Evolutionary conservation across 2,888 invertebrate species (phyloP).

Genomic region (Stenotaenia linearis): DNA sequence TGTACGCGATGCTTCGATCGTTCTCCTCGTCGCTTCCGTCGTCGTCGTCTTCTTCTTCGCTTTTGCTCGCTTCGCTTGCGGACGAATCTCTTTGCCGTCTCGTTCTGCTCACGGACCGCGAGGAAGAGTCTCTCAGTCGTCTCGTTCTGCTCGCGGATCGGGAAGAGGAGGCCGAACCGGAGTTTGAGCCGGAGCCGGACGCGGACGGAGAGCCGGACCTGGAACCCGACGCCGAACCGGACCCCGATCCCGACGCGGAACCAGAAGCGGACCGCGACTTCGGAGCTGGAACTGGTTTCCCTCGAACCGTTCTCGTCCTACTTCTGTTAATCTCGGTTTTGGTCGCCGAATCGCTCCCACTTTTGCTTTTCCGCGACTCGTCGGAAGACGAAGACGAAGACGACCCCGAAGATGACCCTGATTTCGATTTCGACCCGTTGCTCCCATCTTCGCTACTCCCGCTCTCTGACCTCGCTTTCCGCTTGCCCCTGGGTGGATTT

Average conservation of each 20-base stretch:
- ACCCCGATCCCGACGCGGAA: not conserved
- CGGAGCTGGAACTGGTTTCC: not conserved
- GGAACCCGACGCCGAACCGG: not conserved
- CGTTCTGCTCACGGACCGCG: slow-evolving; percentile 29
- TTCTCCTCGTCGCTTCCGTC: slow-evolving; percentile 41
- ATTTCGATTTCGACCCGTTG: not conserved
- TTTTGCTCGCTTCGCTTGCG: slow-evolving; percentile 29
- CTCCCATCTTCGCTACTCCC: not conserved
- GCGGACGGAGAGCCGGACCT: not conserved
- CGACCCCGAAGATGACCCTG: not conserved
- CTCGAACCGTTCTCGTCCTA: not conserved
- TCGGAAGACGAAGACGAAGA: not conserved
- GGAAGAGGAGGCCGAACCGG: slow-evolving; percentile 29
- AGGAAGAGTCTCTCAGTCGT: too few relatives aligned
- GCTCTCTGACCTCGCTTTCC: not conserved
- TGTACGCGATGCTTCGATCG: slow-evolving; percentile 34
- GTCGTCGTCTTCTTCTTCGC: slow-evolving; percentile 35
- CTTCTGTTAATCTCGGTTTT: not conserved
- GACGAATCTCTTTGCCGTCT: slow-evolving; percentile 29
- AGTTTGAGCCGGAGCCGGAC: not conserved
- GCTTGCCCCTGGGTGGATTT: not conserved
- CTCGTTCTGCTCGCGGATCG: not conserved
- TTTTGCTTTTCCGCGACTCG: not conserved
- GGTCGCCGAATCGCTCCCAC: not conserved
- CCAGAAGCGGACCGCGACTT: not conserved